phyloP scores from a whole-genome alignment of 2,797 vertebrate genomes.

The Psittacula echo region DNA sequence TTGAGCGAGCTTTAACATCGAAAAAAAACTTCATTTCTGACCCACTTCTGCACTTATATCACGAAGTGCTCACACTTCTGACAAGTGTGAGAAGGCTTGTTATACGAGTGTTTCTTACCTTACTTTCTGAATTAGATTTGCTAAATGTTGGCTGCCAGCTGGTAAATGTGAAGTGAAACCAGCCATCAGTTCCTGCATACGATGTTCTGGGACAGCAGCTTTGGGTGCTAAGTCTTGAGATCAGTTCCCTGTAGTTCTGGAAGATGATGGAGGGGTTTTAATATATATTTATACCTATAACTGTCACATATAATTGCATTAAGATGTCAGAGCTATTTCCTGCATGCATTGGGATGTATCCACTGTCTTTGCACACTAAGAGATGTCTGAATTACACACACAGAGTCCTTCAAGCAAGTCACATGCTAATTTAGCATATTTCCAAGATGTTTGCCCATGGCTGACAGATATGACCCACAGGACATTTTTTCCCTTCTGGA shows the following conservation, averaged over 20 bases:
- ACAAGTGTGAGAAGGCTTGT: not conserved
- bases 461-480: not conserved
- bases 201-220: not conserved
- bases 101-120: not conserved
- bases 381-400: not conserved
- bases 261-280: not conserved
- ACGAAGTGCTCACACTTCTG: not conserved
- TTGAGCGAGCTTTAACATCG: not conserved
- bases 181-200: not conserved
- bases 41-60: not conserved
- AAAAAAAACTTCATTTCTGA: not conserved
- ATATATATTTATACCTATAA: not conserved
- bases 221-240: not conserved
- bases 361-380: not conserved
- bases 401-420: not conserved
- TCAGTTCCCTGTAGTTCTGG: not conserved
- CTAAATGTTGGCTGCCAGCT: not conserved
- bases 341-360: not conserved
- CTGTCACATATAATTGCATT: not conserved
- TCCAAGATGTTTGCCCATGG: not conserved
- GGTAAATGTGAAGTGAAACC: not conserved
- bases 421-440: not conserved
- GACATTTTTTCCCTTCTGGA: not conserved
- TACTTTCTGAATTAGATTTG: not conserved
- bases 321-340: not conserved